phyloP scores from a whole-genome alignment of 2,113 vertebrate genomes.

The Psammodynastes pulverulentus region DNA sequence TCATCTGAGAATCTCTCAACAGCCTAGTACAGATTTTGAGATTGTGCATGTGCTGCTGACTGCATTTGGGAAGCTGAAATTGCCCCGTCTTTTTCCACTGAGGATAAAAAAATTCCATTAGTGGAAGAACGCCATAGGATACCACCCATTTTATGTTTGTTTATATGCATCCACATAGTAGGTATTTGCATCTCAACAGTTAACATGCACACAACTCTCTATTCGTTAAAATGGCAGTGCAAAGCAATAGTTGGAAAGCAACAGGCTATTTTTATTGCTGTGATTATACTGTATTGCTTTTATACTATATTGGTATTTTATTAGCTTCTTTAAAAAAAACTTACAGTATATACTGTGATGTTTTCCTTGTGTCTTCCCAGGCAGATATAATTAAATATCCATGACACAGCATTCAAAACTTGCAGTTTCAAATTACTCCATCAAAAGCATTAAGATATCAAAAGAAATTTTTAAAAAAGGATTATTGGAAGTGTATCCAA shows the following conservation, averaged over 20 bases:
- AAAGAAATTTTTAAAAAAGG: background rate
- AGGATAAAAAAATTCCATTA: background rate
- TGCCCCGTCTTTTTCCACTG: background rate
- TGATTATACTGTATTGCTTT: background rate
- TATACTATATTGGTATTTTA: background rate
- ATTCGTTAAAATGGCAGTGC: background rate
- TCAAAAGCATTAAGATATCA: background rate
- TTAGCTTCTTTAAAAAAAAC: background rate
- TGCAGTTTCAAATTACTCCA: background rate
- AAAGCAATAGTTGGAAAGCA: background rate
- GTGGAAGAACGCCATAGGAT: background rate
- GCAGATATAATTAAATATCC: slow-evolving; percentile 25
- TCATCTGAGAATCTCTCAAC: background rate
- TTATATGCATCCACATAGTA: background rate
- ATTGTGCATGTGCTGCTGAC: background rate
- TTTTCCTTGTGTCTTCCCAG: slow-evolving; percentile 22
- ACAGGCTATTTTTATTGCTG: background rate
- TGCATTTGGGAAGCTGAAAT: background rate
- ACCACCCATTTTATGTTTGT: background rate
- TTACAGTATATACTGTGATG: background rate
- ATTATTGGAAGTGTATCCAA: slow-evolving; percentile 1
- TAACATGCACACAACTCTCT: background rate
- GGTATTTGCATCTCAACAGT: background rate
- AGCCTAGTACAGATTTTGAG: background rate
- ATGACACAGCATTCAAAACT: slow-evolving; percentile 19